Conservation (phyloP, 2,113 vertebrate species). For the Ictalurus punctatus region DNA sequence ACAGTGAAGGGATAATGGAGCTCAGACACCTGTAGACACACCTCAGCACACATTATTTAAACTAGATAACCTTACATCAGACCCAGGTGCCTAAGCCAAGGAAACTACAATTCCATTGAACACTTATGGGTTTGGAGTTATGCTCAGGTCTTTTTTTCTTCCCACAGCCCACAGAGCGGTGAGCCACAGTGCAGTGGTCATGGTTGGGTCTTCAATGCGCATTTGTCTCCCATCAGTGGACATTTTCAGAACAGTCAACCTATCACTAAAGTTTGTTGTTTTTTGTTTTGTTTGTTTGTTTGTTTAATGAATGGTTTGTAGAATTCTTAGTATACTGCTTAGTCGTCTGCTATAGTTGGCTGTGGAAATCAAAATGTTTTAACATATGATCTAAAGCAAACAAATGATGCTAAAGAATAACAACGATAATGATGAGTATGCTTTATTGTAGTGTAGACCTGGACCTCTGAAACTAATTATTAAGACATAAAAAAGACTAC, state of each 20-base stretch:
- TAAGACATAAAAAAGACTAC: neutral
- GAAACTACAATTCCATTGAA: constrained; percentile 25
- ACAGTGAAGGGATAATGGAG: constrained; percentile 55
- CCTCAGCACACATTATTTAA: constrained; percentile 59
- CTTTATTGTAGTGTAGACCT: neutral
- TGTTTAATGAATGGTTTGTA: neutral
- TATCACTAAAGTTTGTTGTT: neutral
- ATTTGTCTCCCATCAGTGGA: constrained; percentile 45
- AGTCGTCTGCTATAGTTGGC: neutral
- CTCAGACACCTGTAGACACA: constrained; percentile 65
- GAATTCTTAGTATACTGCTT: neutral
- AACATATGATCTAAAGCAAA: neutral
- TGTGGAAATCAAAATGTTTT: neutral
- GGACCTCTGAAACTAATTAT: neutral
- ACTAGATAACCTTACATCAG: constrained; percentile 54
- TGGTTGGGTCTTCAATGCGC: constrained; percentile 20
- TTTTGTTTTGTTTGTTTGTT: too few relatives aligned
- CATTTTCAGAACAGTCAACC: constrained; percentile 35
- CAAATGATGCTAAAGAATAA: neutral
- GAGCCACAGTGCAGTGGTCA: constrained; percentile 21
- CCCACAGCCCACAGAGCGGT: constrained; percentile 36
- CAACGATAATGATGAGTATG: neutral
- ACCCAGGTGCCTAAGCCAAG: constrained; percentile 53
- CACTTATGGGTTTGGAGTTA: constrained; percentile 13
- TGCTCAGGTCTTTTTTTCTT: constrained; percentile 3